Base-by-base conservation (phyloP, 2,888 invertebrate species). In the Eristalis intricaria region DNA sequence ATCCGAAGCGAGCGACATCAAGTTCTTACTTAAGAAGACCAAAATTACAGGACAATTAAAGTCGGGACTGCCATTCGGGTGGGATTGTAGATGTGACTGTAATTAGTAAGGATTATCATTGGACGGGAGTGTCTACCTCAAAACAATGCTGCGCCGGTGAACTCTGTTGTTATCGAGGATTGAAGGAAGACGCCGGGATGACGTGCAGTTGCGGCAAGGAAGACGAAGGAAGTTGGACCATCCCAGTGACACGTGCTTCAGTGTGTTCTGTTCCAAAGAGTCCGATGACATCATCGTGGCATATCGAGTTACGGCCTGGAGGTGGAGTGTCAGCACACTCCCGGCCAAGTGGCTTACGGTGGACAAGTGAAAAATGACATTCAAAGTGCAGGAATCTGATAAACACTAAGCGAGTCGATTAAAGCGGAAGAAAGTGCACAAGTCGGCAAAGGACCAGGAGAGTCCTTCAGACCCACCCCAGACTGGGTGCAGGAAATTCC, bases 21-120 rank as follows among this genome's bases (percentile, higher is more conserved):
- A 19, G 50, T n/a, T 50, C 19, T 32, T 19, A 19, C 50, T 50
- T 50, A 50, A 50, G 50, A 50, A 19, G 50, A 50, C 50, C 50
- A 50, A 50, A 50, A 50, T 50, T 50, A 50, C 50, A 50, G 50
- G 50, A 50, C 50, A 50, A 50, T 50, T 50, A 50, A 50, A 50
- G 19, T 8, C 19, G 50, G 8, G 50, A 50, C 19, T 50, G 50
- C 50, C 50, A 50, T 60, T 29, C 61, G 43, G 19, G 22, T 43
- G 43, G 63, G 61, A 69, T 19, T 68, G 61, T 61, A 32, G 43
- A 58, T 69, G 43, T 32, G 73, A 64, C 40, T 56, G 78, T 65
- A 71, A 79, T 79, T 79, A 71, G 71, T 79, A 71, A 65, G 71
- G 79, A 79, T 79, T 73, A 73, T 65, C 71, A 66, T 73, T 64